Conservation (phyloP, 2,797 vertebrate genomes). For the Peromyscus attwateri region DNA sequence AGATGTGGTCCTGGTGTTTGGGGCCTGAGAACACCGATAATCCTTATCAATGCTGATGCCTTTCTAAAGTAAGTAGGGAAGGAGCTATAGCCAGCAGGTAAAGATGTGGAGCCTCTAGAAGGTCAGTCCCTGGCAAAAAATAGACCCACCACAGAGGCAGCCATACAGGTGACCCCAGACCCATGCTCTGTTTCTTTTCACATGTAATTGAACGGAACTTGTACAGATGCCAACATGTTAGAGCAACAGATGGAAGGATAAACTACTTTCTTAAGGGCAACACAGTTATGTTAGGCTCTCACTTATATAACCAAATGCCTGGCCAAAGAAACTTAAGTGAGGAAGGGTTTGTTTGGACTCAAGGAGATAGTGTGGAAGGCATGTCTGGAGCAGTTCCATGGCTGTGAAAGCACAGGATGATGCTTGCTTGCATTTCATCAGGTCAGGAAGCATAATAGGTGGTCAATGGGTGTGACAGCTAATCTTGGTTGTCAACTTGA, state of each 20-base stretch:
- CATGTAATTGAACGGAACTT: neutral
- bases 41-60: neutral
- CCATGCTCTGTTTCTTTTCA: neutral
- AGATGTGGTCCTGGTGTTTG: neutral
- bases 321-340: neutral
- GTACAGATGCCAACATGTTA: neutral
- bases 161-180: neutral
- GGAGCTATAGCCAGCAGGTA: neutral
- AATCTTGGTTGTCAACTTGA: neutral
- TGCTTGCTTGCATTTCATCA: neutral
- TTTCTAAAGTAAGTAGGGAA: neutral
- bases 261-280: neutral
- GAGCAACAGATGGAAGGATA: neutral
- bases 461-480: neutral
- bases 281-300: neutral
- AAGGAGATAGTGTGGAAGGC: neutral
- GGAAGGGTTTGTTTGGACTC: neutral
- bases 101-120: neutral
- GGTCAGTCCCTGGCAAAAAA: neutral
- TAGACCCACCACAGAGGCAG: neutral
- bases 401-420: neutral
- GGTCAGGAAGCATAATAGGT: neutral
- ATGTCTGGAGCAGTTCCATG: neutral
- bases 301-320: neutral
- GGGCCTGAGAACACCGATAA: neutral